phyloP scores from a whole-genome alignment of 2,888 invertebrate species.

The Andrena minutula region DNA sequence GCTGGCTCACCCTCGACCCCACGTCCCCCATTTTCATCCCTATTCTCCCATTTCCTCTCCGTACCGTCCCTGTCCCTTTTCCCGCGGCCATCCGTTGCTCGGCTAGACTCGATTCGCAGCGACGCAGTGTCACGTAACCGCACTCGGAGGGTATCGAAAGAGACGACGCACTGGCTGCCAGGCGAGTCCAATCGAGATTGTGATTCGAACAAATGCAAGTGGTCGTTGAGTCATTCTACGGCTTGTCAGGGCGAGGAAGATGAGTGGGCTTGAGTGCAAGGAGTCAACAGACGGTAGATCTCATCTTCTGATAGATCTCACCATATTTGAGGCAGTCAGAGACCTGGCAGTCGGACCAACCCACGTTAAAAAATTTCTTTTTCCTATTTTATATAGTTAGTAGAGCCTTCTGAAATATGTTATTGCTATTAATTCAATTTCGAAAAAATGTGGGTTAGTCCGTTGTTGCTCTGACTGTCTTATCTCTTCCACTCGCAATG shows the following conservation, averaged over 20 bases:
- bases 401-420: no score
- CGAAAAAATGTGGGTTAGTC: no score
- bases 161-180: slow-evolving; percentile 54
- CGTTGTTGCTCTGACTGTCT: no score
- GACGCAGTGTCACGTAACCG: slow-evolving; percentile 76
- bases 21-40: slow-evolving; percentile 73
- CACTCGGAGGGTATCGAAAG: slow-evolving; percentile 72
- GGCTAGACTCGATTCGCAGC: slow-evolving; percentile 52
- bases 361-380: no score
- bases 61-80: slow-evolving; percentile 27
- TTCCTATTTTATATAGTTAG: no score
- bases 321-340: no score
- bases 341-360: no score
- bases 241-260: neutral
- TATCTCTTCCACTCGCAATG: neutral
- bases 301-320: no score
- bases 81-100: slow-evolving; percentile 11
- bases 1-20: slow-evolving; percentile 63
- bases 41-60: slow-evolving; percentile 70
- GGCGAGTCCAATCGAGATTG: slow-evolving; percentile 57
- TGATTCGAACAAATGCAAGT: neutral
- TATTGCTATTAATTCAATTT: no score
- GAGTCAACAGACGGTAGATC: no score
- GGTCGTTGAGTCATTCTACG: neutral
- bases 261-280: neutral